These are phyloP conservation scores for Eptesicus fuscus DNA, from an alignment of 2,113 vertebrate species.

Conservation along the genomic window DNA sequence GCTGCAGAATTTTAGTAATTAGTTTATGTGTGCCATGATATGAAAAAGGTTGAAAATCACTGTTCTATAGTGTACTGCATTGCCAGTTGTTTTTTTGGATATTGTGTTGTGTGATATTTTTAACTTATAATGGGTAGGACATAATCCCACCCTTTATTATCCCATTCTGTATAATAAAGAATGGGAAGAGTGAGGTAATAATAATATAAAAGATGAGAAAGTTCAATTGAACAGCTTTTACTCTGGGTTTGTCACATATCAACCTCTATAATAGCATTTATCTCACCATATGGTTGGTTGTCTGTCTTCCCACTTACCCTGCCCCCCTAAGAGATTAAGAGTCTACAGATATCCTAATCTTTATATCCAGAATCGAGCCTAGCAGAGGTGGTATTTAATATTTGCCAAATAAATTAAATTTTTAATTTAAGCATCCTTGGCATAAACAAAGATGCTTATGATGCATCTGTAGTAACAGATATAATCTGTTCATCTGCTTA, in stretches of 20 bases:
- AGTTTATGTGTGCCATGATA: not conserved
- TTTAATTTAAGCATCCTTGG: no score
- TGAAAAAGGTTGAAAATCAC: not conserved
- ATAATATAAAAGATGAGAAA: not conserved
- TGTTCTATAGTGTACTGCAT: not conserved
- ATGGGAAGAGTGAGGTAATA: not conserved
- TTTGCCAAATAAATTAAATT: conserved; percentile 21
- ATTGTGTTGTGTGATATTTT: not conserved
- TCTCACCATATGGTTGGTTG: not conserved
- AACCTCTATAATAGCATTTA: not conserved
- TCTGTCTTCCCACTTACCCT: not conserved
- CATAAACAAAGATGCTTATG: conserved; percentile 32
- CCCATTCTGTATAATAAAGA: not conserved
- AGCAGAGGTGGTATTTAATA: not conserved
- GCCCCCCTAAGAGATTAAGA: not conserved
- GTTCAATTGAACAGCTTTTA: not conserved
- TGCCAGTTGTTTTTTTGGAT: not conserved
- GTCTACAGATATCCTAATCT: conserved; percentile 9
- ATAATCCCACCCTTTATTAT: not conserved
- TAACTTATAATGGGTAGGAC: not conserved
- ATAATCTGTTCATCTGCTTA: conserved; percentile 27
- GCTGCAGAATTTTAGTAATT: not conserved
- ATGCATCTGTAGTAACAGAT: conserved; percentile 24
- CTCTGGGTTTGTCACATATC: not conserved
- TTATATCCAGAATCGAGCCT: not conserved